A percentile compares a stretch with the other conserved stretches of the same genome.
Conservation (phyloP, 1,140 invertebrate genomes). For the Ips nitidus region DNA sequence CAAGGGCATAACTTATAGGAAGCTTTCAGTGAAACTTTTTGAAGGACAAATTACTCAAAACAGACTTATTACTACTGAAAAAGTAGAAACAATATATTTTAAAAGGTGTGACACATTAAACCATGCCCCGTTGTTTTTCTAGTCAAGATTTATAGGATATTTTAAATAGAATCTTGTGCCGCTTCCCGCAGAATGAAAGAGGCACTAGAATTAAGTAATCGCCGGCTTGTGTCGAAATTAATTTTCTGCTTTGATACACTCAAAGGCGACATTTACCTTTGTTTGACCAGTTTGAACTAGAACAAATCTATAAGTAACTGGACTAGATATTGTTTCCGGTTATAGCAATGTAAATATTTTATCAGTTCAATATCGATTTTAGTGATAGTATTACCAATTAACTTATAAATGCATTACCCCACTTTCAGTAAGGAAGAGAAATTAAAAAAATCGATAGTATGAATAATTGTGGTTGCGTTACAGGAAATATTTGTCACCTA, state of each 20-base stretch:
- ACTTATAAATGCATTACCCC: constrained; percentile 1
- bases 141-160: constrained; percentile 2
- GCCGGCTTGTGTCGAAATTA: constrained; percentile 1
- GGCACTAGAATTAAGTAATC: constrained; percentile 4
- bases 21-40: too few species aligned
- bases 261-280: too few species aligned
- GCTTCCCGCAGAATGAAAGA: not conserved
- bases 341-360: too few species aligned
- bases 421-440: not conserved
- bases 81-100: not conserved
- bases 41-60: too few species aligned
- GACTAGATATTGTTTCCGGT: too few species aligned
- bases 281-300: too few species aligned
- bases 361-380: not conserved
- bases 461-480: too few species aligned
- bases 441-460: not conserved
- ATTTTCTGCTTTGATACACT: not conserved
- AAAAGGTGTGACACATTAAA: not conserved
- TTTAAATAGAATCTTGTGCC: constrained; percentile 13
- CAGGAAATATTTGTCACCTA: too few species aligned
- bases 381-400: not conserved
- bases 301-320: too few species aligned
- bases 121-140: constrained; percentile 6
- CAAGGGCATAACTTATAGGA: too few species aligned
- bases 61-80: not conserved